Evolutionary conservation across 2,113 vertebrate genomes (phyloP), one percentile per base, ranked within the genome.

Genomic region (Erinaceus europaeus): DNA sequence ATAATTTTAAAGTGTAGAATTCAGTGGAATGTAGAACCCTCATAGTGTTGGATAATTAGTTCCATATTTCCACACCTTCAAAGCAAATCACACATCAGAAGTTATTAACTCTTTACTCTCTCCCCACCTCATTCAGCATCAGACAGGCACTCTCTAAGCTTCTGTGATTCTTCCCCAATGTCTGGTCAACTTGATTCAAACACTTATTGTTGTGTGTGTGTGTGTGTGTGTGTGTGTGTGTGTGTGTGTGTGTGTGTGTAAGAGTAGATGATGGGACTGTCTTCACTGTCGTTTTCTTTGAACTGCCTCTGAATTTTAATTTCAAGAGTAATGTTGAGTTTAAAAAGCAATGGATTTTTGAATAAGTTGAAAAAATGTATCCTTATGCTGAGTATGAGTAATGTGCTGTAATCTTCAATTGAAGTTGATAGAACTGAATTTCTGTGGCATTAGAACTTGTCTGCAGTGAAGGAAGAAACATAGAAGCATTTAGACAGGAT

Each of bases 261-360:
- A n/a, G n/a, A n/a, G n/a, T n/a, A n/a, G n/a, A n/a, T n/a, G n/a
- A 52, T 34, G 44, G 13, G 34, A 2, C 21, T 69, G 7, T 23
- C 7, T 7, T 14, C 2, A 15, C 6, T 53, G 12, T 32, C 18
- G 38, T 52, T 27, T 88, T 23, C 14, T 23, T 11, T 27, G 29
- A 36, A 74, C 8, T 32, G 42, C 57, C 68, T 67, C 17, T 57
- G n/a, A n/a, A n/a, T n/a, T n/a, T 71, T 18, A 74, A 64, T 74
- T 75, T 80, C 13, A 57, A n/a, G 46, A 46, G 27, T 57, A 23
- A 32, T 13, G 20, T 91, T 17, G 82, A 6, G 23, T 82, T 71
- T 71, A 0, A 3, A 20, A 4, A 38, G 4, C 25, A 23, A 12
- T 76, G 3, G 25, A 38, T 52, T 53, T 89, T 77, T 53, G 18